phyloP scores from a whole-genome alignment of 2,113 vertebrate species.

The Entelurus aequoreus region DNA sequence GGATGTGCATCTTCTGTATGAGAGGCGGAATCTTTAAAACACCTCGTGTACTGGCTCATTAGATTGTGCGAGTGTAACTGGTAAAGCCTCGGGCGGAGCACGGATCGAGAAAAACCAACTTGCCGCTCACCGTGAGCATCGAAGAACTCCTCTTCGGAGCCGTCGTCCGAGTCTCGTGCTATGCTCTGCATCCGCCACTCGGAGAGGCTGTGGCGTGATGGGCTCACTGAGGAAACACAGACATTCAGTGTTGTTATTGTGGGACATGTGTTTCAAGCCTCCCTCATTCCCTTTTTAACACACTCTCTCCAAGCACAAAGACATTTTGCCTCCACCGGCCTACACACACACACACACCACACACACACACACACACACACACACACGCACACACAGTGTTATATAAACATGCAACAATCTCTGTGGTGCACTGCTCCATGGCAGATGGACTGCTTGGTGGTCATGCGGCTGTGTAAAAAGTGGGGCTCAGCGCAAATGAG shows the following conservation, averaged over 20 bases:
- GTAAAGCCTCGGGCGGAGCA: not conserved
- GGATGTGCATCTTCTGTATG: too few relatives aligned
- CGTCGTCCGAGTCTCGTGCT: constrained; percentile 89
- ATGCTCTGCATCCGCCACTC: constrained; percentile 99
- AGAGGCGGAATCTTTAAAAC: too few relatives aligned
- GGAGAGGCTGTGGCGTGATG: constrained; percentile 87
- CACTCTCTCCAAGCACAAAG: constrained; percentile 8
- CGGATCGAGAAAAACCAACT: not conserved
- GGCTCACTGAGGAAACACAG: constrained; percentile 78
- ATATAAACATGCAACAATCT: constrained; percentile 57
- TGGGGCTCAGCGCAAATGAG: constrained; percentile 14
- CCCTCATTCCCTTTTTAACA: constrained; percentile 21
- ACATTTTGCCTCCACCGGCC: constrained; percentile 25
- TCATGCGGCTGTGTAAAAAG: constrained; percentile 33
- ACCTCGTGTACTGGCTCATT: too few relatives aligned
- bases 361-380: constrained; percentile 7
- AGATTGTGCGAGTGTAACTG: too few relatives aligned
- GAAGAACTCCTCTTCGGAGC: constrained; percentile 96
- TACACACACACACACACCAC: constrained; percentile 7
- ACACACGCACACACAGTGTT: constrained; percentile 31
- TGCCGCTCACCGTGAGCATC: constrained; percentile 84
- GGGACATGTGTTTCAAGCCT: constrained; percentile 40
- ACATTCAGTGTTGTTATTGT: constrained; percentile 36
- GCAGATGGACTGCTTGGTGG: constrained; percentile 54
- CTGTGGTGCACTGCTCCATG: constrained; percentile 45